Conservation (phyloP, 2,888 invertebrate genomes). For the Marronus borbonicus region DNA sequence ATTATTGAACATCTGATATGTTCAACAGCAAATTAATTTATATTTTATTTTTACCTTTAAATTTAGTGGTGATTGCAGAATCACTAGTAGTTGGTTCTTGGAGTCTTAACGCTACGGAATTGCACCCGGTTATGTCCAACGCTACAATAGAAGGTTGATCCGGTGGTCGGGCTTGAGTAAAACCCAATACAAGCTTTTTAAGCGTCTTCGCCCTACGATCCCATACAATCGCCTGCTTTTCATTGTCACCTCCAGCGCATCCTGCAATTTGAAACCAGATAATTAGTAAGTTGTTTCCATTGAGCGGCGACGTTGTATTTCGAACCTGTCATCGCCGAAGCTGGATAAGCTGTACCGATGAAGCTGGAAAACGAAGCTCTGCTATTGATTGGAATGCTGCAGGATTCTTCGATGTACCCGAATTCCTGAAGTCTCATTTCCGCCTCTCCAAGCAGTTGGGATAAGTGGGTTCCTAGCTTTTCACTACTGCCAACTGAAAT, state of each 20-base stretch:
- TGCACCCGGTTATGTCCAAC: slow-evolving; percentile 83
- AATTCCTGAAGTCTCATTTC: slow-evolving; percentile 88
- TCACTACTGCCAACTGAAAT: slow-evolving; percentile 81
- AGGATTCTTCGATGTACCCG: slow-evolving; percentile 71
- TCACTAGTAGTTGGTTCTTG: slow-evolving; percentile 81
- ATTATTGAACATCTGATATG: not conserved
- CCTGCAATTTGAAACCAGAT: slow-evolving; percentile 68
- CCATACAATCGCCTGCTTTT: slow-evolving; percentile 91
- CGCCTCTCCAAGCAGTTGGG: slow-evolving; percentile 84
- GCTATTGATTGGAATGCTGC: slow-evolving; percentile 70
- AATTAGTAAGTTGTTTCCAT: not conserved
- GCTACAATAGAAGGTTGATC: slow-evolving; percentile 86
- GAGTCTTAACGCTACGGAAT: slow-evolving; percentile 78
- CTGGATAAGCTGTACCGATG: slow-evolving; percentile 70
- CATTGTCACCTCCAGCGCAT: slow-evolving; percentile 82
- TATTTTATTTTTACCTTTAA: slow-evolving; percentile 79
- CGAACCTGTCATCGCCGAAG: slow-evolving; percentile 68
- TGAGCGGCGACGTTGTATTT: not conserved
- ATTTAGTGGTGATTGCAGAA: slow-evolving; percentile 90
- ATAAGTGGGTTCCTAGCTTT: slow-evolving; percentile 83
- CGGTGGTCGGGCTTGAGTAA: slow-evolving; percentile 89
- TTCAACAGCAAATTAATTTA: too few relatives aligned
- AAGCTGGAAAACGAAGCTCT: slow-evolving; percentile 75
- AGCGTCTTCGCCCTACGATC: slow-evolving; percentile 86
- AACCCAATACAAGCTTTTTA: slow-evolving; percentile 85